Evolutionary conservation across 2,797 vertebrate genomes (phyloP).

Genomic region (Babyrousa celebensis): DNA sequence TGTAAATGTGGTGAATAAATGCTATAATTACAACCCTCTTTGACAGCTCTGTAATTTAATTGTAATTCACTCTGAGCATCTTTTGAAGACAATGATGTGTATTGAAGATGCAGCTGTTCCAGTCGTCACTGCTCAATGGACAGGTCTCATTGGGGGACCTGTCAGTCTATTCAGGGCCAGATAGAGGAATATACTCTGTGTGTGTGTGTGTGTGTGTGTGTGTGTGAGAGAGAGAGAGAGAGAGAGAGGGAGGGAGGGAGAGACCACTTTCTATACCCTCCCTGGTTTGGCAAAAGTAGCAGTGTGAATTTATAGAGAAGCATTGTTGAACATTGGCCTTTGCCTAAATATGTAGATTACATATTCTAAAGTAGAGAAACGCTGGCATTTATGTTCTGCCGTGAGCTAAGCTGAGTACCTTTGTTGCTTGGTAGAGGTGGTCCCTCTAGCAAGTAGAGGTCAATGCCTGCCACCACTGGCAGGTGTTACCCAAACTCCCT

Average conservation of each 20-base stretch:
- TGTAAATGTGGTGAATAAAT: constrained; percentile 77
- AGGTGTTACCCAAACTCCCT: neutral
- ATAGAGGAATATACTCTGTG: neutral
- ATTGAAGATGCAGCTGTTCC: constrained; percentile 83
- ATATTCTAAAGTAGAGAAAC: constrained; percentile 24
- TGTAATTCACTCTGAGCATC: constrained; percentile 82
- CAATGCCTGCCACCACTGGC: neutral
- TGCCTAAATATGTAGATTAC: neutral
- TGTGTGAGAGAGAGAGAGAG: neutral
- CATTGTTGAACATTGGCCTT: constrained; percentile 53
- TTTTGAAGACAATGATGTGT: constrained; percentile 79
- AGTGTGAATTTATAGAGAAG: constrained; percentile 32
- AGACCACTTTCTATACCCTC: neutral
- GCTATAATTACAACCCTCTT: constrained; percentile 82
- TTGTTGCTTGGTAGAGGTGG: neutral
- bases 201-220: neutral
- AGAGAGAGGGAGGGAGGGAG: too few relatives aligned
- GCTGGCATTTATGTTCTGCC: constrained; percentile 33
- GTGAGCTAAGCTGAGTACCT: neutral
- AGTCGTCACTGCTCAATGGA: constrained; percentile 73
- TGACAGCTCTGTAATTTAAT: constrained; percentile 86
- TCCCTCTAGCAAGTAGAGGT: neutral
- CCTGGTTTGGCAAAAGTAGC: constrained; percentile 13
- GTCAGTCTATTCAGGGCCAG: constrained; percentile 43
- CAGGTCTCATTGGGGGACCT: constrained; percentile 67